Base-by-base conservation (phyloP, 2,888 invertebrate genomes). In the Stenchaetothrips biformis region DNA sequence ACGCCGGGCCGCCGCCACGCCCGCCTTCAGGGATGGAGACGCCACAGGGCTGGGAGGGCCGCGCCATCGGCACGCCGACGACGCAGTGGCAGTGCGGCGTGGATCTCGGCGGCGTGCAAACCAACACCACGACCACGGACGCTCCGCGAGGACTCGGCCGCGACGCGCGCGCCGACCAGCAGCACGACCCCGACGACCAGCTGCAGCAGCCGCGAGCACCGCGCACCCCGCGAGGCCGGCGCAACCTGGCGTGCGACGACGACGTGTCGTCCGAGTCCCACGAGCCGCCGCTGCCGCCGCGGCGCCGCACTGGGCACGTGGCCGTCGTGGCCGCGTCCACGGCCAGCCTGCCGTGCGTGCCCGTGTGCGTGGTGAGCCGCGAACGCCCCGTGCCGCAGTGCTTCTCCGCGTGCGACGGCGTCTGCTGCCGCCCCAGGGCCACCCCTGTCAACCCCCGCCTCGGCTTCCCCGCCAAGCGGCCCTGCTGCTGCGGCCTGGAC, bases 401-500 rank as follows among this genome's bases (percentile, higher is more conserved):
- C 59, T 59, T 18, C 59, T 16, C 59, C 13, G 59, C 59, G 13
- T 18, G 59, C 13, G 16, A 16, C 59, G 16, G 59, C 59, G 37
- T 37, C 2, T 37, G 37, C 37, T 37, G 37, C 37, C 53, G 53
- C 53, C 53, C 53, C 53, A 13, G 53, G 37, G 37, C 37, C 37
- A 37, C 37, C 37, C 37, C 37, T 4, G 59, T 59, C 16, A 18
- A 16, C 59, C 59, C 18, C 13, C 59, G 67, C 67, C 21, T 25
- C 67, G 37, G 37, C 67, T 25, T 74, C 67, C 67, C 67, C 67
- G 67, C 67, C 67, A 74, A 74, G 25, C 67, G 25, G 67, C 67
- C 67, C 25, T 74, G 67, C 67, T 74, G 67, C 67, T 74, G 67
- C 67, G 67, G 67, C 67, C n/a, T 74, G 4, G 67, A 74, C 25